Evolutionary conservation across 2,113 vertebrate genomes (phyloP).

Genomic region (Rhizomys pruinosus): DNA sequence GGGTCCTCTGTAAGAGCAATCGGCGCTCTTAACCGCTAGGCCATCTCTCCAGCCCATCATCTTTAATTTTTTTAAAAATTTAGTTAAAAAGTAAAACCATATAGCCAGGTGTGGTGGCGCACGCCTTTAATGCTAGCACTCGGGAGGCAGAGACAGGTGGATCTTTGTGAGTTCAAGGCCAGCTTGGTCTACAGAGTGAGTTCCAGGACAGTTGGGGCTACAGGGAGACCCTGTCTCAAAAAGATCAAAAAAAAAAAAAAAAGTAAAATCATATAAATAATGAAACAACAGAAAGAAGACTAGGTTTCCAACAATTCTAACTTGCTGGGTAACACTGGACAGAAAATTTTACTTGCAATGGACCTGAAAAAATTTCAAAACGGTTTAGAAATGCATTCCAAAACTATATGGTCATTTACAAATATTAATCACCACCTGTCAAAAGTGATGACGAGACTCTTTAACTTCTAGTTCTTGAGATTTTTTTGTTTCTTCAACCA

Average conservation of each 20-base stretch:
- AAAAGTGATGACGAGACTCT: slow-evolving; percentile 29
- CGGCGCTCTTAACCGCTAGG: no score
- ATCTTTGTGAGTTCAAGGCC: no score
- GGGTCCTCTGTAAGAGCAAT: no score
- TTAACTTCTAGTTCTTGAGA: slow-evolving; percentile 12
- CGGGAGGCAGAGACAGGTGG: no score
- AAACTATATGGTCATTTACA: slow-evolving; percentile 55
- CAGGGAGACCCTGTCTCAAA: no score
- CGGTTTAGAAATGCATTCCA: slow-evolving; percentile 34
- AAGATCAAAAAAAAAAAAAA: no score
- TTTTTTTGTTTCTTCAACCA: slow-evolving; percentile 60
- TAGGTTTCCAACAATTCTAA: slow-evolving; percentile 46
- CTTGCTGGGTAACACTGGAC: neutral
- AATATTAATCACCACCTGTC: slow-evolving; percentile 56
- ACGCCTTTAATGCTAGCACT: no score
- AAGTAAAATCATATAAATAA: neutral
- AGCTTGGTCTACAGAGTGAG: no score
- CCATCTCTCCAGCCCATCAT: no score
- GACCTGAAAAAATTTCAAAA: slow-evolving; percentile 47
- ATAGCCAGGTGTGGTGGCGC: no score
- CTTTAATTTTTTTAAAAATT: neutral
- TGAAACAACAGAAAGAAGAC: neutral
- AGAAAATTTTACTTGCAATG: slow-evolving; percentile 49
- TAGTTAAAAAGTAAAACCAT: neutral
- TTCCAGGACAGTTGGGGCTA: no score